Evolutionary conservation across 2,888 invertebrate genomes (phyloP), one percentile per base, ranked within the genome.

Genomic region (Boloria selene): DNA sequence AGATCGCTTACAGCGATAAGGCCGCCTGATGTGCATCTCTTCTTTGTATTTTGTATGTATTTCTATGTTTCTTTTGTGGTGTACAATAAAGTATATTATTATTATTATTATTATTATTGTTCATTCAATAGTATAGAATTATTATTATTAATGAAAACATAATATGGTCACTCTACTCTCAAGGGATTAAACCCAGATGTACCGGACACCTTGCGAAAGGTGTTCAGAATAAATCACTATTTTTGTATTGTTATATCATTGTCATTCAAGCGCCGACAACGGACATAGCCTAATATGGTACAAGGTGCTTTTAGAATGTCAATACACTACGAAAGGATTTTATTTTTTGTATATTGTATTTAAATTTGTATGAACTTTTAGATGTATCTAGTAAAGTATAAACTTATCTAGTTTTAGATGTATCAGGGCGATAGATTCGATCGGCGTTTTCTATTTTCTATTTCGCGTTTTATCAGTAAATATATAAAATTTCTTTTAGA

Each of bases 131-230:
- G 22, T 18, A 13, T 18, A 26, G 13, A 10, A 55, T 10, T 17
- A 49, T 17, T 17, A 17, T 17, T 17, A 49, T 1, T 16, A 7
- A 54, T 13, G 2, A 38, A n/a, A 55, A 55, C 17, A 55, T 18
- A 1, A 50, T 13, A 76, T 77, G 76, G 78, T 77, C 68, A 69
- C 76, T 72, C 69, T 76, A 68, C 70, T 67, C n/a, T 26, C 68
- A 77, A 76, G 74, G 83, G 85, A 85, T 87, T 87, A 84, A 54
- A 74, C 68, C 81, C 88, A 88, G 89, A 88, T 89, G 88, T 72
- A 77, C 61, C 45, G 73, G 71, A 79, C 88, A 88, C 88, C 87
- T 88, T 78, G 61, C 71, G 71, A 78, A 79, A 79, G 79, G 78
- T 78, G 69, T 72, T 71, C 63, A 64, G 71, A 74, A 73, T 70